A percentile compares a stretch with the other conserved stretches of the same genome.
Conservation (phyloP, 2,797 vertebrate species). For the Syngnathus acus region DNA sequence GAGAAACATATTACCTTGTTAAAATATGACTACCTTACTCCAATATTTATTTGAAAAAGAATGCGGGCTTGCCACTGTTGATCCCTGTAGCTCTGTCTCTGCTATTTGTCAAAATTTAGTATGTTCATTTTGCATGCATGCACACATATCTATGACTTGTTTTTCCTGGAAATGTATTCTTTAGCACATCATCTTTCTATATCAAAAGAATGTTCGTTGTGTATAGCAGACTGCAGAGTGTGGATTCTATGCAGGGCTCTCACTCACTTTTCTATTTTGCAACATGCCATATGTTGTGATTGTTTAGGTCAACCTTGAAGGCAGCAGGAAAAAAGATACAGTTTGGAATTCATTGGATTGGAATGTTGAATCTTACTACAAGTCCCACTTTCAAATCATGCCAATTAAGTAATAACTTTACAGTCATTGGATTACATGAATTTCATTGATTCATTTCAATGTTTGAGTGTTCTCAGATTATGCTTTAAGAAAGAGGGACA, state of each 20-base stretch:
- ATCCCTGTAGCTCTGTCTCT: constrained; percentile 36
- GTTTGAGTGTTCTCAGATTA: neutral
- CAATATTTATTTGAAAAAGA: constrained; percentile 24
- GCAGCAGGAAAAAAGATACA: neutral
- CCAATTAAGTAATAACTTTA: neutral
- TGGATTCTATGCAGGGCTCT: neutral
- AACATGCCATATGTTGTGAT: neutral
- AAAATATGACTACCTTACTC: constrained; percentile 29
- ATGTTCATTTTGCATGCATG: neutral
- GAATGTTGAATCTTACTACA: neutral
- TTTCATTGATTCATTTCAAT: neutral
- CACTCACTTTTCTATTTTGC: neutral
- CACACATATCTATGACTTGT: neutral
- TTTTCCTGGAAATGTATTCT: neutral
- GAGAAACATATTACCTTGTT: constrained; percentile 25
- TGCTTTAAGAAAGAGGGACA: constrained; percentile 1
- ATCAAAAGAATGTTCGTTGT: neutral
- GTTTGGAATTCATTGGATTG: neutral
- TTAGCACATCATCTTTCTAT: neutral
- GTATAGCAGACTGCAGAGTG: neutral
- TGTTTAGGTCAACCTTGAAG: neutral
- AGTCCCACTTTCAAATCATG: neutral
- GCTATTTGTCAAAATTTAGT: constrained; percentile 13
- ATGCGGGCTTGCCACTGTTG: constrained; percentile 21
- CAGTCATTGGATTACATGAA: neutral